phyloP scores from a whole-genome alignment of 2,888 invertebrate species.

The Xestia c-nigrum region DNA sequence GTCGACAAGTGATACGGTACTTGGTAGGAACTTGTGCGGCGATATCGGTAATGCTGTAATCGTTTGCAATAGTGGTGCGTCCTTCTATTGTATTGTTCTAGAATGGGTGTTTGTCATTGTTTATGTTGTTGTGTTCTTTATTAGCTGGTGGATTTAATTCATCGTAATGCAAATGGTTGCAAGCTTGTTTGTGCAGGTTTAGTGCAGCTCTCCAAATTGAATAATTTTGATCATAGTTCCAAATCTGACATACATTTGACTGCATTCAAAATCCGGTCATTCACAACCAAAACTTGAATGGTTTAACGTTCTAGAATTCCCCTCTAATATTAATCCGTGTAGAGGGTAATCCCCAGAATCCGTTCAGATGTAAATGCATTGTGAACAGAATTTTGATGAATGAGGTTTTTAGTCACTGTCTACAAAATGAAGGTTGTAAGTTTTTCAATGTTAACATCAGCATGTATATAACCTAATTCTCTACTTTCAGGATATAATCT shows the following conservation, averaged over 20 bases:
- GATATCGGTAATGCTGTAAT: conserved; percentile 45
- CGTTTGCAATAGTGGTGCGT: conserved; percentile 25
- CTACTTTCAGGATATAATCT: conserved; percentile 36
- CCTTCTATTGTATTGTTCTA: conserved; percentile 37
- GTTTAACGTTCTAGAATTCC: not conserved
- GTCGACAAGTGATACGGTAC: conserved; percentile 26
- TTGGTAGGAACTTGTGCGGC: conserved; percentile 11
- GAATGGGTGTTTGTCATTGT: conserved; percentile 25
- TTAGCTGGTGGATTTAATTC: not conserved
- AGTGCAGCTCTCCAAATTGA: not conserved
- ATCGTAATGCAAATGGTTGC: not conserved
- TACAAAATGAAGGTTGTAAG: conserved; percentile 39
- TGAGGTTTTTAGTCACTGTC: conserved; percentile 9
- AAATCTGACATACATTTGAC: not conserved
- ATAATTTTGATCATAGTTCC: not conserved
- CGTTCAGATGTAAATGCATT: not conserved
- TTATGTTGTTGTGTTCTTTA: not conserved
- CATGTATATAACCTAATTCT: conserved; percentile 15
- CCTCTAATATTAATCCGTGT: not conserved
- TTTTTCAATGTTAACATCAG: conserved; percentile 52
- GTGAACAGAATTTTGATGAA: not conserved
- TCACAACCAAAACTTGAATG: not conserved
- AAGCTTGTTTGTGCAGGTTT: not conserved
- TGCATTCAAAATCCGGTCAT: not conserved
- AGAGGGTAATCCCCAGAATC: not conserved